Evolutionary conservation across 2,888 invertebrate species (phyloP).

Genomic region (Andrena haemorrhoa): DNA sequence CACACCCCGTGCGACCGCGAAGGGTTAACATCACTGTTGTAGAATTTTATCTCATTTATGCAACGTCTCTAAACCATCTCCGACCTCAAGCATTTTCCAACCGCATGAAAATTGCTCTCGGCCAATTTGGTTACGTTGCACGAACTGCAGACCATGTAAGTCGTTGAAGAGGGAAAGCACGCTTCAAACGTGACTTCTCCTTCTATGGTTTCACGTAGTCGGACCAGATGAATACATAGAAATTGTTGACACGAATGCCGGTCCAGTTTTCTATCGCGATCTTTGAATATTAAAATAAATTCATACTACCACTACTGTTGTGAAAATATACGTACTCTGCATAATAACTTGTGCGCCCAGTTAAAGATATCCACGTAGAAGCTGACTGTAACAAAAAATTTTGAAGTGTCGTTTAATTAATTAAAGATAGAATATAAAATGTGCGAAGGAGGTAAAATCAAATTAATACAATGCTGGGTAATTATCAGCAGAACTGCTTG

Average conservation of each 20-base stretch:
- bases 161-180: slow-evolving; percentile 36
- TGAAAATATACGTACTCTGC: neutral
- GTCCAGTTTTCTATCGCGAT: neutral
- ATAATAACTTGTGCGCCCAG: too few relatives aligned
- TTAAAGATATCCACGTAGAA: too few relatives aligned
- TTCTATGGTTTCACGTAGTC: slow-evolving; percentile 28
- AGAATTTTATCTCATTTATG: slow-evolving; percentile 16
- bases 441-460: too few relatives aligned
- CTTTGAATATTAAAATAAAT: neutral
- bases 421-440: too few relatives aligned
- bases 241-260: slow-evolving; percentile 11
- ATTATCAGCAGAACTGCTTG: too few relatives aligned
- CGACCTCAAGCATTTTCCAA: slow-evolving; percentile 23
- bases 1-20: too few relatives aligned
- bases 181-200: slow-evolving; percentile 45
- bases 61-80: slow-evolving; percentile 21
- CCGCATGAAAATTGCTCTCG: slow-evolving; percentile 34
- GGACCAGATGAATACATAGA: slow-evolving; percentile 22
- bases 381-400: too few relatives aligned
- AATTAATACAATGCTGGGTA: too few relatives aligned
- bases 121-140: slow-evolving; percentile 25
- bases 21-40: neutral
- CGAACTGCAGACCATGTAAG: slow-evolving; percentile 19
- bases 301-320: neutral
- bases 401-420: too few relatives aligned